These are phyloP conservation scores for Spinibarbus caldwelli DNA, from an alignment of 2,797 vertebrate species.

Conservation along the genomic window DNA sequence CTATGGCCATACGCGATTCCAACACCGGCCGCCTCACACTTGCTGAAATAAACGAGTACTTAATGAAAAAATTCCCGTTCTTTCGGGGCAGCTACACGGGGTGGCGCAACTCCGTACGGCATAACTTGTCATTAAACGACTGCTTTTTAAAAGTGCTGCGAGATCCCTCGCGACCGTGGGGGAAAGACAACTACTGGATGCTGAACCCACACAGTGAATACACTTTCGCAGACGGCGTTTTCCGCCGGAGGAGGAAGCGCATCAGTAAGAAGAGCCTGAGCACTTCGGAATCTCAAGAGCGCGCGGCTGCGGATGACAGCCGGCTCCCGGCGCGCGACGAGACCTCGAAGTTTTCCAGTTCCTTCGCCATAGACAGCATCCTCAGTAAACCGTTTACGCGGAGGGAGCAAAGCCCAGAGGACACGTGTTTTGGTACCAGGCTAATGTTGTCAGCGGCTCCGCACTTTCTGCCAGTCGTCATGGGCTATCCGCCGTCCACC, in stretches of 20 bases:
- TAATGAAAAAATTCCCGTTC: constrained; percentile 97
- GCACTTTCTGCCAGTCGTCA: constrained; percentile 70
- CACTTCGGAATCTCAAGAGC: constrained; percentile 61
- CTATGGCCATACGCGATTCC: constrained; percentile 96
- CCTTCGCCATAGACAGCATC: constrained; percentile 96
- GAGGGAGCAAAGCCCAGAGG: constrained; percentile 64
- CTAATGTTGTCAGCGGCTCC: constrained; percentile 75
- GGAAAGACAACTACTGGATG: constrained; percentile 99
- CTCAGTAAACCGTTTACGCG: constrained; percentile 86
- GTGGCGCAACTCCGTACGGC: constrained; percentile 97
- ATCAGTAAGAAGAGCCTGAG: constrained; percentile 81
- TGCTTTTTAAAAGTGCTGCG: constrained; percentile 94
- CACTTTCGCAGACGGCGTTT: constrained; percentile 96
- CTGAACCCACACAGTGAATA: constrained; percentile 97
- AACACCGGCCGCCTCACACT: constrained; percentile 90
- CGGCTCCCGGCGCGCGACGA: constrained; percentile 68
- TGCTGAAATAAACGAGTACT: constrained; percentile 97
- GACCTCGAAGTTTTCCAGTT: constrained; percentile 87
- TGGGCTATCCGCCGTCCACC: constrained; percentile 74
- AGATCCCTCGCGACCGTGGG: constrained; percentile 95
- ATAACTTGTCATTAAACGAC: constrained; percentile 94
- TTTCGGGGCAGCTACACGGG: constrained; percentile 96
- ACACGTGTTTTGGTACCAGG: constrained; percentile 50
- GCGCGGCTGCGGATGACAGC: constrained; percentile 60
- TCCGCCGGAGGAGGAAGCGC: constrained; percentile 94